phyloP scores from a whole-genome alignment of 35 echinoderm and acorn worm genomes.

The Apostichopus japonicus region DNA sequence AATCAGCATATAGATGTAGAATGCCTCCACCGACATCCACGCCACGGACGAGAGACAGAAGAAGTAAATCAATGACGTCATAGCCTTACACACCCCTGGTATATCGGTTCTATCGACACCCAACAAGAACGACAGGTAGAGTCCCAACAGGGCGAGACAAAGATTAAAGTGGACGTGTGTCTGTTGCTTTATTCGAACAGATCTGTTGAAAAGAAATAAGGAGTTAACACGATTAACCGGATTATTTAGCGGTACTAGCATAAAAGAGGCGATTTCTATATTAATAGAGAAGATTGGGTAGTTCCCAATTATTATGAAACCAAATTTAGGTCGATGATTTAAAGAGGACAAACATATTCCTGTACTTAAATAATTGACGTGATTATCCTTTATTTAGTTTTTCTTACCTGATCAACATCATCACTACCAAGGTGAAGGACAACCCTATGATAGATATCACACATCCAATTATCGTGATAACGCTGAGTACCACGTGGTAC shows the following conservation, averaged over 20 bases:
- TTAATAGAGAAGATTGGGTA: too few relatives aligned
- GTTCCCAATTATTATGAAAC: too few relatives aligned
- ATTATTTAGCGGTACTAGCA: too few relatives aligned
- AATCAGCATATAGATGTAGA: too few relatives aligned
- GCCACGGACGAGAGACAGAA: too few relatives aligned
- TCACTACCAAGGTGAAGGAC: background rate
- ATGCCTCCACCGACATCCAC: too few relatives aligned
- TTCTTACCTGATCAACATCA: background rate
- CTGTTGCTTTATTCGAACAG: background rate
- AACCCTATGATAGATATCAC: background rate
- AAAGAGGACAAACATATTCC: too few relatives aligned
- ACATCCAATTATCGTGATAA: background rate
- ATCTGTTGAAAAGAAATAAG: background rate
- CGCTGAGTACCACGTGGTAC: too few relatives aligned
- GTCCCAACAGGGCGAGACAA: background rate
- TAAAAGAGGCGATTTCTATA: too few relatives aligned
- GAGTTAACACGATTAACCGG: too few relatives aligned
- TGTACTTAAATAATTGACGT: too few relatives aligned
- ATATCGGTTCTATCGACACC: background rate
- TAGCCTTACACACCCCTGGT: background rate
- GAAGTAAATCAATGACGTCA: background rate
- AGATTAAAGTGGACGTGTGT: background rate
- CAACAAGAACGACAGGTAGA: background rate
- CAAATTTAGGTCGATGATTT: too few relatives aligned
- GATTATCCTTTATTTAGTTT: background rate